These are phyloP conservation scores for Latrodectus hesperus DNA, from an alignment of 2,888 invertebrate genomes.

Conservation along the genomic window DNA sequence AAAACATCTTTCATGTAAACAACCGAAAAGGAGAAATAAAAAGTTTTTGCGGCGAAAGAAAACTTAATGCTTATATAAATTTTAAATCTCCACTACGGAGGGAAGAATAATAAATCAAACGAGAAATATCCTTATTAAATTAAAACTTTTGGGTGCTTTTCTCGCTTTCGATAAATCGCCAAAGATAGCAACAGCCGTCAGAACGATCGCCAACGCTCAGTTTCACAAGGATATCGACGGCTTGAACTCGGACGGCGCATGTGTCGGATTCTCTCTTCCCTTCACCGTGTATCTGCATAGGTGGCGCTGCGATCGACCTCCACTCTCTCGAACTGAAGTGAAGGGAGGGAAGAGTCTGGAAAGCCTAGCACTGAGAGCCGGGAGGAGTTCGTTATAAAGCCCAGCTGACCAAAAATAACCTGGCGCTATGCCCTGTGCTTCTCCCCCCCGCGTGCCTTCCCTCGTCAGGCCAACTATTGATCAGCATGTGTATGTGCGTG, in stretches of 20 bases:
- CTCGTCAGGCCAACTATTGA: slow-evolving; percentile 66
- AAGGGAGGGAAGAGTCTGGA: slow-evolving; percentile 24
- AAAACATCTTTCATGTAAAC: neutral
- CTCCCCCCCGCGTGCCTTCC: neutral
- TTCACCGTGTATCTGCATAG: slow-evolving; percentile 16
- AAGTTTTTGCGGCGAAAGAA: neutral
- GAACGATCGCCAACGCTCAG: slow-evolving; percentile 1
- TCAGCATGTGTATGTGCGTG: slow-evolving; percentile 52
- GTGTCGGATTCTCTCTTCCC: slow-evolving; percentile 12
- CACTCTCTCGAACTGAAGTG: slow-evolving; percentile 47
- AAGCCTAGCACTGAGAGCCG: slow-evolving; percentile 12
- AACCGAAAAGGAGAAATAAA: neutral
- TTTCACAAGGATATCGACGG: slow-evolving; percentile 40
- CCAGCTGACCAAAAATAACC: slow-evolving; percentile 70
- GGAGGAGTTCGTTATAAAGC: slow-evolving; percentile 58
- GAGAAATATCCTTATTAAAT: slow-evolving; percentile 5
- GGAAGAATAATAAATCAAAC: slow-evolving; percentile 5
- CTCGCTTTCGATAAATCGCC: slow-evolving; percentile 14
- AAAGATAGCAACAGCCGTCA: slow-evolving; percentile 35
- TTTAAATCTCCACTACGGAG: neutral
- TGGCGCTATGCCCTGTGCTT: slow-evolving; percentile 65
- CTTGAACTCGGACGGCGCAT: slow-evolving; percentile 25
- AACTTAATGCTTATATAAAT: neutral
- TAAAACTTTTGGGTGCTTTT: neutral
- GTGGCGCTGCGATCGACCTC: slow-evolving; percentile 45